A percentile compares a stretch with the other conserved stretches of the same genome.
Evolutionary conservation across 1,140 invertebrate species (phyloP).

Genomic region (Drosophila tsacasi): DNA sequence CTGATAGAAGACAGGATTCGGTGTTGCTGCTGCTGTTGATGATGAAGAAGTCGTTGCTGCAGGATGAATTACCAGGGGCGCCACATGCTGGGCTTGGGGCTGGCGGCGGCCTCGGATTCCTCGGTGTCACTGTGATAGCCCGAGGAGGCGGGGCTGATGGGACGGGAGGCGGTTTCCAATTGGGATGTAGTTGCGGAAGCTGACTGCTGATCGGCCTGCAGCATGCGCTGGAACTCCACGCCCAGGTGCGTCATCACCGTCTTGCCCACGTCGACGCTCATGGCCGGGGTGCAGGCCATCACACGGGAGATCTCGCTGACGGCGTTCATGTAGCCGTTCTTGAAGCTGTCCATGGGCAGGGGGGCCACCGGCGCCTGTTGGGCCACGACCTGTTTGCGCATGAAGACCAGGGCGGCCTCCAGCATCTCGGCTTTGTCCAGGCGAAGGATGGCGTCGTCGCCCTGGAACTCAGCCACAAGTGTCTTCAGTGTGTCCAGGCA

Average conservation of each 20-base stretch:
- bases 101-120: conserved; percentile 63
- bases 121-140: conserved; percentile 79
- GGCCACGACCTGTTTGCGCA: conserved; percentile 86
- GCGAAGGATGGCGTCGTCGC: conserved; percentile 95
- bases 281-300: conserved; percentile 92
- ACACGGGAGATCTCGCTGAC: conserved; percentile 96
- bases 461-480: conserved; percentile 95
- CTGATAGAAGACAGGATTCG: conserved; percentile 39
- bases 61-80: conserved; percentile 87
- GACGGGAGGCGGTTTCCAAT: conserved; percentile 52
- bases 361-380: conserved; percentile 86
- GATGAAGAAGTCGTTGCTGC: conserved; percentile 22
- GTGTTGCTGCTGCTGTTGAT: conserved; percentile 10
- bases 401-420: conserved; percentile 94
- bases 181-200: conserved; percentile 34
- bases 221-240: conserved; percentile 91
- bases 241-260: conserved; percentile 95
- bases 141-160: conserved; percentile 78
- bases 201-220: conserved; percentile 63
- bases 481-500: conserved; percentile 97
- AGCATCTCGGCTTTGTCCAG: conserved; percentile 98
- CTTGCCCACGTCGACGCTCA: conserved; percentile 93
- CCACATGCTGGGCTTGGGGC: conserved; percentile 88
- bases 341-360: conserved; percentile 89
- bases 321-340: conserved; percentile 96